Conservation (phyloP, 2,888 invertebrate species). For the Scaptomyza flava region DNA sequence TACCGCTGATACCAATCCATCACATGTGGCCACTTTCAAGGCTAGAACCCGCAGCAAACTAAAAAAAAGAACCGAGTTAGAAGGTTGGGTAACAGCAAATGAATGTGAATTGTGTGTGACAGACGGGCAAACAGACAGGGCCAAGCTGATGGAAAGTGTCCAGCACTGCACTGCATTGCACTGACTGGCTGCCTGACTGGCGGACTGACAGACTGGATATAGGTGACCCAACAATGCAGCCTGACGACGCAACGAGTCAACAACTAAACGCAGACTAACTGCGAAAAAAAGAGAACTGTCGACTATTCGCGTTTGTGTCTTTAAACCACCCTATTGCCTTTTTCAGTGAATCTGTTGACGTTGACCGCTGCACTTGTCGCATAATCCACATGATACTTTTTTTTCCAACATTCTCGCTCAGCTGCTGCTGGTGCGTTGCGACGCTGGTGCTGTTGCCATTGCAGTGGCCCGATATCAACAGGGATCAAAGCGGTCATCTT, state of each 20-base stretch:
- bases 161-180: conserved; percentile 12
- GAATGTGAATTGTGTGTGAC: conserved; percentile 59
- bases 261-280: conserved; percentile 70
- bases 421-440: conserved; percentile 4
- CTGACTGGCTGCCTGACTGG: conserved; percentile 11
- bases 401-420: conserved; percentile 21
- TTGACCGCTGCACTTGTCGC: conserved; percentile 72
- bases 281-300: conserved; percentile 12
- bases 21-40: conserved; percentile 43
- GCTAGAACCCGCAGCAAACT: conserved; percentile 19
- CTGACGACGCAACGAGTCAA: conserved; percentile 51
- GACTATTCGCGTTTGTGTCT: conserved; percentile 8
- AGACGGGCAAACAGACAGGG: conserved; percentile 46
- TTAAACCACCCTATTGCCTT: background rate
- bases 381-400: conserved; percentile 70
- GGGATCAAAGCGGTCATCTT: conserved; percentile 80
- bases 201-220: conserved; percentile 31
- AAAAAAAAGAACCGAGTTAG: conserved; percentile 3
- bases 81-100: conserved; percentile 28
- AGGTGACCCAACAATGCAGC: conserved; percentile 35
- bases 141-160: conserved; percentile 46
- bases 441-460: conserved; percentile 48
- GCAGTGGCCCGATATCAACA: conserved; percentile 70
- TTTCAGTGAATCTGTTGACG: conserved; percentile 47
- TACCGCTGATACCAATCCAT: background rate